phyloP scores from a whole-genome alignment of 2,113 vertebrate genomes.

The Oryctolagus cuniculus region mOryCun1.1 NC_091433.1:123819501-123820000 shows the following conservation, averaged over 20 bases:
- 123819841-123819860: not conserved
- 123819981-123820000: not conserved
- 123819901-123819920: not conserved
- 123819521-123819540: not conserved
- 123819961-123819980: not conserved
- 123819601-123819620: not conserved
- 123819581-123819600: not conserved
- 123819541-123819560: not conserved
- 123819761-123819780: not conserved
- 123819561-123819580: not conserved
- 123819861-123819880: not conserved
- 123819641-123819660: not conserved
- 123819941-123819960: not conserved
- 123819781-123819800: not conserved
- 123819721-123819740: constrained; percentile 14
- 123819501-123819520: not conserved
- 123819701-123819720: not conserved
- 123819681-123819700: not conserved
- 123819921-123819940: not conserved
- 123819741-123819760: not conserved
- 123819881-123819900: not conserved
- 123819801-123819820: not conserved
- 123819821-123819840: not conserved
- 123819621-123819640: not conserved
- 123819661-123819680: not conserved